Evolutionary conservation across 1,140 invertebrate species (phyloP), one percentile per base, ranked within the genome.

Genomic region (Eriocheir sinensis): DNA sequence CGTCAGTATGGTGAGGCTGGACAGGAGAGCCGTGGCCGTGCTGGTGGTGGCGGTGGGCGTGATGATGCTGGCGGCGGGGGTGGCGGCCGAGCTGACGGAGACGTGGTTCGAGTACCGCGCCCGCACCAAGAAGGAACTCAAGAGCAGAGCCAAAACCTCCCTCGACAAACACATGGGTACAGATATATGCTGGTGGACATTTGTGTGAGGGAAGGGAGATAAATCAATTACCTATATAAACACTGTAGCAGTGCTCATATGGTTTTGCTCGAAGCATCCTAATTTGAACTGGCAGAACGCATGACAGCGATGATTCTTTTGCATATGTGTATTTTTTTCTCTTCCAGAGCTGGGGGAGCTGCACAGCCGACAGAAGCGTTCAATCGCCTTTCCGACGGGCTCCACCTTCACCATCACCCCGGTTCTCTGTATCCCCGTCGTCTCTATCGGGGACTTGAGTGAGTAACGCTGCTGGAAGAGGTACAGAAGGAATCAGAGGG

Each of bases 361-460:
- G 21, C 98, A 98, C 96, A 98, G 98, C 53, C 97, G 98, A 96
- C 98, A 98, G 96, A 98, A 98, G 96, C 60, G 96, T 15, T 93
- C 91, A n/a, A 93, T 96, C 17, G 93, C 92, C 53, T 96, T 96
- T 91, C 96, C 96, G 27, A 95, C 95, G 27, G 96, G 96, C 21
- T 96, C 96, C 0, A 94, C 95, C 6, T 95, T 96, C 89, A 95
- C 95, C 72, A 85, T 96, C 79, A 93, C 90, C 30, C 96, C 96
- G 4, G 92, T 95, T 0, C 89, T 96, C 4, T 96, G 95, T 88
- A 95, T 96, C 30, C 96, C 96, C 38, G 83, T 95, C 34, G 72
- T 94, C 15, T 92, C 90, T 30, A 34, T 94, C 32, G 92, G 92
- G 4, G 95, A 96, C 72, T 60, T 95, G 8, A 86, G 95, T 96